phyloP scores from a whole-genome alignment of 2,113 vertebrate genomes.

The Indri indri region DNA sequence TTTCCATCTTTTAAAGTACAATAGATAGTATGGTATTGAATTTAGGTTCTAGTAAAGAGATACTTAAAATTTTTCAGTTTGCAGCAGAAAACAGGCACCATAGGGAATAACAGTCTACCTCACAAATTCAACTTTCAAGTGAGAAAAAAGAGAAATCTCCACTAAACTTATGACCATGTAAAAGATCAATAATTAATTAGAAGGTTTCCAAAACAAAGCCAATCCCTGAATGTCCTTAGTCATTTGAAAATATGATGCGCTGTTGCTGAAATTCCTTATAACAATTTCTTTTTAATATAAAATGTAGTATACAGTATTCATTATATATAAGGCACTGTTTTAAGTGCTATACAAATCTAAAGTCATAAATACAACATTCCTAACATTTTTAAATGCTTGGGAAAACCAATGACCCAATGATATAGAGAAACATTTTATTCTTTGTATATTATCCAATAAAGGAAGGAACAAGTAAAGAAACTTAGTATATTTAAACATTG shows the following conservation, averaged over 20 bases:
- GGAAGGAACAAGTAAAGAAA: neutral
- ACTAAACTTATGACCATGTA: neutral
- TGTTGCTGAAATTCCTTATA: neutral
- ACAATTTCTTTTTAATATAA: neutral
- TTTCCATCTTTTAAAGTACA: constrained; percentile 24
- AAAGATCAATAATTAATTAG: constrained; percentile 45
- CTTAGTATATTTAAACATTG: neutral
- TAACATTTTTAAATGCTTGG: constrained; percentile 2
- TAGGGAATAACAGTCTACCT: neutral
- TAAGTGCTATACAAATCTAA: neutral
- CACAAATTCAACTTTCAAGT: constrained; percentile 43
- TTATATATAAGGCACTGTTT: neutral
- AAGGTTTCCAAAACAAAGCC: constrained; percentile 8
- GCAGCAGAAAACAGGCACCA: neutral
- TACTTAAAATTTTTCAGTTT: neutral
- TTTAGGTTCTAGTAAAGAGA: constrained; percentile 14
- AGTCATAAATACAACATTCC: neutral
- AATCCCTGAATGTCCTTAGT: neutral
- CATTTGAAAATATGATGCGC: neutral
- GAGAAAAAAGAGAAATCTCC: constrained; percentile 31
- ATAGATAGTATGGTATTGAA: neutral
- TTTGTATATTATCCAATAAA: constrained; percentile 1
- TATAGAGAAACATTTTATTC: neutral
- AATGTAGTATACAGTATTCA: neutral
- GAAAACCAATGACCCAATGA: neutral